These are phyloP conservation scores for Mesocentrotus franciscanus DNA, from an alignment of 53 echinoderm and acorn worm genomes.

Conservation along the genomic window DNA sequence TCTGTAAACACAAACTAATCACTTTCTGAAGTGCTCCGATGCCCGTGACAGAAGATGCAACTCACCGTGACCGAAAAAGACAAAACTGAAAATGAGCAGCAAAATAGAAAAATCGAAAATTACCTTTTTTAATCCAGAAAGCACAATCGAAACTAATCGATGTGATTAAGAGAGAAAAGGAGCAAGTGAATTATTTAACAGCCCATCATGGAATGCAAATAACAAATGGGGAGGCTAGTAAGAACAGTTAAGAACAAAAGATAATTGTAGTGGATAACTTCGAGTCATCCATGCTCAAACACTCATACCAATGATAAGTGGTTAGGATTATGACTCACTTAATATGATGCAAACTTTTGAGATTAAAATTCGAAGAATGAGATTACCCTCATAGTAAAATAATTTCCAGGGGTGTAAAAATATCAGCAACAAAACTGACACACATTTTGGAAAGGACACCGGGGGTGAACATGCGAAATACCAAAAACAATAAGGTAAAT, in stretches of 20 bases:
- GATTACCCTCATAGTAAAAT: too few relatives aligned
- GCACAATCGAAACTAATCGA: constrained; percentile 38
- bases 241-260: background rate
- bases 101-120: constrained; percentile 7
- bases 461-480: too few relatives aligned
- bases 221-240: background rate
- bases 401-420: too few relatives aligned
- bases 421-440: background rate
- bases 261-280: too few relatives aligned
- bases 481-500: too few relatives aligned
- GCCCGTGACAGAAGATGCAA: constrained; percentile 34
- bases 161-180: background rate
- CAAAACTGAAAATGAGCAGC: constrained; percentile 29
- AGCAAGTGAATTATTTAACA: constrained; percentile 28
- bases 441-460: too few relatives aligned
- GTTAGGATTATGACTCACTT: too few relatives aligned
- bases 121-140: constrained; percentile 2
- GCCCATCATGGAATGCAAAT: background rate
- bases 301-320: too few relatives aligned
- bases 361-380: too few relatives aligned
- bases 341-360: too few relatives aligned
- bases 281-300: too few relatives aligned
- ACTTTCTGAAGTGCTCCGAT: background rate
- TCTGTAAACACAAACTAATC: background rate
- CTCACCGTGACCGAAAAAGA: constrained; percentile 32